Conservation (phyloP, 2,888 invertebrate genomes). For the Thera obeliscata region DNA sequence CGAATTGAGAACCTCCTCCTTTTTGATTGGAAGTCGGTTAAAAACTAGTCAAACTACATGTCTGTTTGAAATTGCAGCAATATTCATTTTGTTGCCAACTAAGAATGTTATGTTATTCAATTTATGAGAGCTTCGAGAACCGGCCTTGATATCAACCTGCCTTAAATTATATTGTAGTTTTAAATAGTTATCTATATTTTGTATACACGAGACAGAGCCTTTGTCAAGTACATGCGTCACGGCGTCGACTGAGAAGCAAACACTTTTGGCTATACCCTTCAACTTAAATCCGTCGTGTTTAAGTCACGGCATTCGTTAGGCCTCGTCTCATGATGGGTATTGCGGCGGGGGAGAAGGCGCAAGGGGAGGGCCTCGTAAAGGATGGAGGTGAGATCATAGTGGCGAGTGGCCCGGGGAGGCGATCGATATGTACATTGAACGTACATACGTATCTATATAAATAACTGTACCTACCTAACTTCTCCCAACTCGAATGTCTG, state of each 20-base stretch:
- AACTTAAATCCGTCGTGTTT: constrained; percentile 45
- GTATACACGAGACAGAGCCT: background rate
- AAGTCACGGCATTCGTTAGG: constrained; percentile 64
- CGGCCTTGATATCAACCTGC: background rate
- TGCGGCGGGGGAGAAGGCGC: constrained; percentile 64
- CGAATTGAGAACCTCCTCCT: too few relatives aligned
- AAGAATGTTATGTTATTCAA: background rate
- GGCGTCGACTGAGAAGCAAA: background rate
- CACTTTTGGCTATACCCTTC: background rate
- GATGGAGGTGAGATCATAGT: constrained; percentile 85
- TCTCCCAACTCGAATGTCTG: constrained; percentile 82
- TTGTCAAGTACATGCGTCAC: background rate
- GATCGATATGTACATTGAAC: constrained; percentile 85
- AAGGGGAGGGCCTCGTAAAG: constrained; percentile 70
- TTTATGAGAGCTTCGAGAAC: background rate
- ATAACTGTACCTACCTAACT: constrained; percentile 82
- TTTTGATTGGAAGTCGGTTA: too few relatives aligned
- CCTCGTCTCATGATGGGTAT: constrained; percentile 64
- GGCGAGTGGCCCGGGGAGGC: constrained; percentile 83
- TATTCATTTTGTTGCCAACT: too few relatives aligned
- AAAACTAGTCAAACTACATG: too few relatives aligned
- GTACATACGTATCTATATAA: constrained; percentile 82
- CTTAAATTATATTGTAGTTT: background rate
- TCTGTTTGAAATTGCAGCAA: too few relatives aligned
- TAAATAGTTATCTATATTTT: background rate